Evolutionary conservation across 2,888 invertebrate genomes (phyloP), one percentile per base, ranked within the genome.

Genomic region (Agrypnus murinus): DNA sequence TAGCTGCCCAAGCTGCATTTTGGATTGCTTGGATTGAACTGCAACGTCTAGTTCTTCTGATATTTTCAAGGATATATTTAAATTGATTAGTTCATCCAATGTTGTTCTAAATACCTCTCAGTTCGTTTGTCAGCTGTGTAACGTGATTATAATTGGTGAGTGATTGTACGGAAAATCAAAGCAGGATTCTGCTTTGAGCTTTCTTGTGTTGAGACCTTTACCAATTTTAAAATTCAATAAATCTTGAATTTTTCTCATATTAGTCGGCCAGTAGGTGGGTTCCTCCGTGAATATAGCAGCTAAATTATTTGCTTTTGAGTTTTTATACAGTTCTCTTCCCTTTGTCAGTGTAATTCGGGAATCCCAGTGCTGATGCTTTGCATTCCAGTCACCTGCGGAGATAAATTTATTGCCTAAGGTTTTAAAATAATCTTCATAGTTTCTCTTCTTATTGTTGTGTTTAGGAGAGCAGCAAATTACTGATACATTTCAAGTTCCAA

Each of bases 181-280:
- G 34, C 31, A 45, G 36, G 46, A 45, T 32, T 60, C 45, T 60
- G 34, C 32, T 10, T 45, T 60, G 34, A 60, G 32, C 46, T 46
- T 45, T 32, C 46, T 45, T 19, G 46, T 34, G 12, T 60, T 60
- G 10, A 60, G 45, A 12, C 32, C 60, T 60, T 25, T 60, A 31
- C 45, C 46, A 46, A 60, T 46, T 45, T 46, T 32, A 17, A 60
- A 60, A 60, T 60, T 46, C 46, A 45, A 25, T 46, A 60, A 46
- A 60, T 60, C 45, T 60, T 25, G 60, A 15, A 60, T 58, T 19
- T 55, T 38, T 31, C 40, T 38, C 58, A 19, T 58, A 38, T 58
- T 19, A 14, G 58, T 40, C 14, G 55, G n/a, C 36, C 9, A 36
- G 58, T 58, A 40, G 58, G 45, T 59, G n/a, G n/a, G n/a, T n/a